These are phyloP conservation scores for Halichondria panicea DNA, from an alignment of 37 sponge, comb jelly and placozoan species.

Conservation along the genomic window DNA sequence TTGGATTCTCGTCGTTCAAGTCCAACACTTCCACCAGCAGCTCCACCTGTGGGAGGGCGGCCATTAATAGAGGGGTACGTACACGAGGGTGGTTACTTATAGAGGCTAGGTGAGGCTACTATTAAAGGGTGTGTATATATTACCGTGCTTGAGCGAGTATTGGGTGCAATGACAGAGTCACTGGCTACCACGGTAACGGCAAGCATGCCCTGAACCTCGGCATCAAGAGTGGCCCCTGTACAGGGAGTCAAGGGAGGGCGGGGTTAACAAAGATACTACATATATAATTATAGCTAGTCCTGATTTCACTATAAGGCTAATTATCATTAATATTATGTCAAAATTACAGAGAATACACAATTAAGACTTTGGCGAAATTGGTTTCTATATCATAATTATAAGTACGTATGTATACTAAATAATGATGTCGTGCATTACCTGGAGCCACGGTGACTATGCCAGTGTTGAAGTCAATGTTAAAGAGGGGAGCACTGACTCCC, in stretches of 20 bases:
- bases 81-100: too few relatives aligned
- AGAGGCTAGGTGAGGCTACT: neutral
- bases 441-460: conserved; percentile 38
- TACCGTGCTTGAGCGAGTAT: conserved; percentile 19
- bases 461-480: conserved; percentile 29
- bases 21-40: conserved; percentile 14
- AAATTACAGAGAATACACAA: too few relatives aligned
- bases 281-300: too few relatives aligned
- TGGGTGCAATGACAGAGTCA: conserved; percentile 15
- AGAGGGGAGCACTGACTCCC: conserved; percentile 13
- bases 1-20: conserved; percentile 39
- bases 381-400: neutral
- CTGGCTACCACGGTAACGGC: conserved; percentile 24
- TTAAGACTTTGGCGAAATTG: too few relatives aligned
- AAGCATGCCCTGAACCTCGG: conserved; percentile 1
- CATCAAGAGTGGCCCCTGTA: conserved; percentile 37
- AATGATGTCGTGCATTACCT: conserved; percentile 16
- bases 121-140: neutral
- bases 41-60: neutral
- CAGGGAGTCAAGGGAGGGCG: too few relatives aligned
- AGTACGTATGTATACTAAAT: neutral
- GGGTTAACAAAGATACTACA: too few relatives aligned
- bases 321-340: too few relatives aligned
- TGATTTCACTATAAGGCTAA: too few relatives aligned
- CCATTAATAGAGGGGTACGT: neutral